Base-by-base conservation (phyloP, 1,140 invertebrate genomes). In the Zaprionus nigranus region DNA sequence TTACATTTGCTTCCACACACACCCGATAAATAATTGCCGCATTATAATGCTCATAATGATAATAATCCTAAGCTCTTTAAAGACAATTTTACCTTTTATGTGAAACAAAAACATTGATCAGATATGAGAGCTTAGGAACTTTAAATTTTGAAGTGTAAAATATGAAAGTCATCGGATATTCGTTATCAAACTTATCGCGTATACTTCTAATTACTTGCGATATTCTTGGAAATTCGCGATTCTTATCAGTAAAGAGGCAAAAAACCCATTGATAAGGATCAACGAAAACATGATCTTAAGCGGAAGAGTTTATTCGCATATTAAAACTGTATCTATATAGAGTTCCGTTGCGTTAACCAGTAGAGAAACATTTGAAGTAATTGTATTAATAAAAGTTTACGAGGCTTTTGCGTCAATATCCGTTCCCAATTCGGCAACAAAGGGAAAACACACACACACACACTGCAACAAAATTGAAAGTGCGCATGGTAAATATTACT, bases 401-500 rank as follows among this genome's bases (percentile, higher is more conserved):
- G 28, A 46, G 46, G 46, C 61, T 82, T 43, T 78, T 78, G 77
- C 77, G 69, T 68, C 78, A 74, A 81, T 88, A 87, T 88, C 84
- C 84, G 81, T 74, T 87, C 84, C 78, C 46, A 83, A 87, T 87
- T 64, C 36, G 17, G 24, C 56, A 61, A 70, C 40, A 49, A 54
- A 43, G 51, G 54, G 40, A 60, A 59, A 63, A 20, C 43, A 66
- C 73, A 34, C 12, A n/a, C 17, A 49, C 7, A 59, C 30, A 64
- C 59, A 46, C 56, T 51, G 15, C 36, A 81, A 34, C 57, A 64
- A 78, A 87, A 83, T 78, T 74, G 72, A 88, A 78, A 86, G 80
- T 86, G 73, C 65, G 68, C 76, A 67, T 82, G 68, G 30, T 83
- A 87, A 72, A 87, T 76, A 84, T 75, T 57, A 75, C 75, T 79